Conservation (phyloP, 1,140 invertebrate species). For the Zaprionus camerounensis region DNA sequence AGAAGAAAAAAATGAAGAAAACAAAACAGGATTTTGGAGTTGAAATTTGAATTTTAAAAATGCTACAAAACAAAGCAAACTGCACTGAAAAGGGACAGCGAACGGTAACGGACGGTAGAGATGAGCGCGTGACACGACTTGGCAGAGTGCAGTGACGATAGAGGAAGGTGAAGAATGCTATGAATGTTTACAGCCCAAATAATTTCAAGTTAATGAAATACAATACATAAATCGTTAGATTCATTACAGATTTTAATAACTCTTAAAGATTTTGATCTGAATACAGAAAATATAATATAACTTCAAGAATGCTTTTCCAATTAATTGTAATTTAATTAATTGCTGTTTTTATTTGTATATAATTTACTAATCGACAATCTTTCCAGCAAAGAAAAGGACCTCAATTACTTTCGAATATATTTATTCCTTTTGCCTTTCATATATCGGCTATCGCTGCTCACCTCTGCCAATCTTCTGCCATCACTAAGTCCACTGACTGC, state of each 20-base stretch:
- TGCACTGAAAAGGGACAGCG: conserved; percentile 4
- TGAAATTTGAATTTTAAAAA: conserved; percentile 71
- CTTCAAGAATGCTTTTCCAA: too few species aligned
- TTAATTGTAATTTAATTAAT: too few species aligned
- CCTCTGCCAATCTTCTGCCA: neutral
- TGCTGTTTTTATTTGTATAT: too few species aligned
- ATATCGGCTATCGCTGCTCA: neutral
- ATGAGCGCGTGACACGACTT: conserved; percentile 20
- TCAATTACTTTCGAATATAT: too few species aligned
- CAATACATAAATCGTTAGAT: too few species aligned
- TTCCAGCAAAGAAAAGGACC: neutral
- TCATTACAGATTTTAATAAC: too few species aligned
- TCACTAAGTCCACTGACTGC: neutral
- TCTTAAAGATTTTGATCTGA: too few species aligned
- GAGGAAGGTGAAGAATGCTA: neutral
- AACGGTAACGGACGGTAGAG: conserved; percentile 10
- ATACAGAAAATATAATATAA: too few species aligned
- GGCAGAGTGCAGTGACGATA: neutral
- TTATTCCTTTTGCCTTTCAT: too few species aligned
- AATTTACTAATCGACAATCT: neutral
- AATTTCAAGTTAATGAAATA: too few species aligned
- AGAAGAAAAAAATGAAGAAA: conserved; percentile 7
- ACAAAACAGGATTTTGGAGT: conserved; percentile 71
- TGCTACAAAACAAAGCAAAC: conserved; percentile 25
- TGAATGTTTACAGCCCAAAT: too few species aligned